Conservation (phyloP, 30 jellyfish, hydroid and myxozoan species). For the Cassiopea xamachana region DNA sequence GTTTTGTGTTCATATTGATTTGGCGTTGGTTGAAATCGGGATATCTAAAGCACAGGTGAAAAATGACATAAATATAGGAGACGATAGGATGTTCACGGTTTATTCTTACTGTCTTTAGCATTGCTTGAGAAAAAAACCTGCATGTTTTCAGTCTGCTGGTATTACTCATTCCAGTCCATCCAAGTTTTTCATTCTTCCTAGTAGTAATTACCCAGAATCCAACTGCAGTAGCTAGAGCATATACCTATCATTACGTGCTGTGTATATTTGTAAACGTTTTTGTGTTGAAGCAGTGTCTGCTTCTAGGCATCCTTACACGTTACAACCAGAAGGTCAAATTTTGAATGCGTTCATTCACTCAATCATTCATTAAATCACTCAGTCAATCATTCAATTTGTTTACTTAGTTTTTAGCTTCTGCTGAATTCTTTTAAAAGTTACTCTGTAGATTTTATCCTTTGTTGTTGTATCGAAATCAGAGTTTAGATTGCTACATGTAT, state of each 20-base stretch:
- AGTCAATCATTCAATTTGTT: neutral
- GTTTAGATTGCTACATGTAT: too few species aligned
- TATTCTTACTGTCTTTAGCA: neutral
- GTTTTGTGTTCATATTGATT: constrained; percentile 65
- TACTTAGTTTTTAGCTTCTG: too few species aligned
- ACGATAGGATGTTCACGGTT: neutral
- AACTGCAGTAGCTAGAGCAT: too few species aligned
- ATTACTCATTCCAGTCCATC: neutral
- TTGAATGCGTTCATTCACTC: neutral
- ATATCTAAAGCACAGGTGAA: constrained; percentile 44
- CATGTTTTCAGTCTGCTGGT: neutral
- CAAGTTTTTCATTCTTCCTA: neutral
- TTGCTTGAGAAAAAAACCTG: neutral
- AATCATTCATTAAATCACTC: neutral
- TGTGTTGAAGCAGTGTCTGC: too few species aligned
- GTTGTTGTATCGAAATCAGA: too few species aligned
- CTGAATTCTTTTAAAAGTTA: too few species aligned
- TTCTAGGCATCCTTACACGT: too few species aligned
- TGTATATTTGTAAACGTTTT: too few species aligned
- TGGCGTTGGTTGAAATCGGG: constrained; percentile 44
- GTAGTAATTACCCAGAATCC: neutral
- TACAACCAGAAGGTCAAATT: too few species aligned
- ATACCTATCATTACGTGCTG: too few species aligned
- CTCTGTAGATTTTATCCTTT: too few species aligned
- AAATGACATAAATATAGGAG: neutral